Conservation (phyloP, 1,140 invertebrate species). For the Papilio dardanus region DNA sequence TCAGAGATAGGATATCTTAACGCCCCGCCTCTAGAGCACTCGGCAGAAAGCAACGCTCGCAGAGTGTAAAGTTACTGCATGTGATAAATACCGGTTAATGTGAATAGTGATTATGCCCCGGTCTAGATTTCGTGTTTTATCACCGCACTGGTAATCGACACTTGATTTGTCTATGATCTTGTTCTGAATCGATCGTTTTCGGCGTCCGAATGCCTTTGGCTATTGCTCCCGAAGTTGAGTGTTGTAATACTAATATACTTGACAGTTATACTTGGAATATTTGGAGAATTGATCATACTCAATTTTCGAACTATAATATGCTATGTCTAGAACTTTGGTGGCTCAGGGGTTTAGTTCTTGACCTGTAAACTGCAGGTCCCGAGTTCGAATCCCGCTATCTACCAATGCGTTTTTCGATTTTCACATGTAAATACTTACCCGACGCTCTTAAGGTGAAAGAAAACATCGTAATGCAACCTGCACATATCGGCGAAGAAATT, state of each 20-base stretch:
- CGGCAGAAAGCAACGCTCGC: conserved; percentile 54
- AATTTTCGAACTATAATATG: no score
- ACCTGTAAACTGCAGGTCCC: no score
- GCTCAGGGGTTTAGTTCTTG: no score
- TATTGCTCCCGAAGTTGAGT: conserved; percentile 9
- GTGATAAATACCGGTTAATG: conserved; percentile 46
- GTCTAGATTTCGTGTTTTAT: conserved; percentile 41
- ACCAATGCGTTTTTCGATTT: no score
- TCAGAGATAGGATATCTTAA: conserved; percentile 69
- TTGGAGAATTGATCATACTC: no score
- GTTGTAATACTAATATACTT: not conserved
- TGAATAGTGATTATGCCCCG: conserved; percentile 29
- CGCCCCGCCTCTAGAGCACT: conserved; percentile 49
- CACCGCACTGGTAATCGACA: conserved; percentile 42
- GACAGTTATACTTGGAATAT: no score
- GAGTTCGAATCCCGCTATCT: no score
- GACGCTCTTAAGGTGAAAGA: no score
- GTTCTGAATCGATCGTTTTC: conserved; percentile 29
- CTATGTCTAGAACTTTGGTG: no score
- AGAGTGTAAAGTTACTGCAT: conserved; percentile 44
- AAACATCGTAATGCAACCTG: no score
- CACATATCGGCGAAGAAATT: no score
- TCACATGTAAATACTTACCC: no score
- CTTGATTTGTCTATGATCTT: conserved; percentile 45
- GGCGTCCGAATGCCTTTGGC: conserved; percentile 17